Percentiles rank a stretch among this genome's conserved stretches.
These are phyloP conservation scores for Botrylloides violaceus DNA, from an alignment of 23 tunicate species.

Conservation along the genomic window DNA sequence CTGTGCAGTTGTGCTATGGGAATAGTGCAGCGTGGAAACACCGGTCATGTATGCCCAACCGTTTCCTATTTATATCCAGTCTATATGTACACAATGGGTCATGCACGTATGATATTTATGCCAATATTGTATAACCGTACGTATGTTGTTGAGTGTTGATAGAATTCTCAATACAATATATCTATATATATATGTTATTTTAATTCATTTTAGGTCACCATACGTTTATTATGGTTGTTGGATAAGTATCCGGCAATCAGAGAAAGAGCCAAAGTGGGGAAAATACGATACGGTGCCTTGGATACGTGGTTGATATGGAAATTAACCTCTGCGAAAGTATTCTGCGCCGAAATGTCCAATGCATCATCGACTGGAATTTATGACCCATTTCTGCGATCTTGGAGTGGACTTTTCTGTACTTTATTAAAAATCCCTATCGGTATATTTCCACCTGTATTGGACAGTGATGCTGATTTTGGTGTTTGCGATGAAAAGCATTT, in stretches of 20 bases:
- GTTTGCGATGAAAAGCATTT: conserved; percentile 47
- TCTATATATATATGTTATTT: too few species aligned
- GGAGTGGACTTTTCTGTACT: conserved; percentile 62
- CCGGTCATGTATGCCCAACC: too few species aligned
- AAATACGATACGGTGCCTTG: conserved; percentile 66
- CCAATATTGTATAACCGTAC: too few species aligned
- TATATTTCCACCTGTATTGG: conserved; percentile 68
- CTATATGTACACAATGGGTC: too few species aligned
- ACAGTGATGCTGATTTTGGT: conserved; percentile 79
- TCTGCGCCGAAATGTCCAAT: conserved; percentile 72
- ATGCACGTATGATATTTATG: too few species aligned
- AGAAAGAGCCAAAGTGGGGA: conserved; percentile 36
- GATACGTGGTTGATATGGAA: conserved; percentile 98
- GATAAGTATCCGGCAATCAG: conserved; percentile 57
- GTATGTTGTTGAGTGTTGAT: too few species aligned
- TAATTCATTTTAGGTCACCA: conserved; percentile 56
- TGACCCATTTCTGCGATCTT: conserved; percentile 68
- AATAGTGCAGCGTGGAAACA: too few species aligned
- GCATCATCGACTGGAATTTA: conserved; percentile 80
- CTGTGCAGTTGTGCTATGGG: too few species aligned
- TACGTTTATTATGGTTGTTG: conserved; percentile 73
- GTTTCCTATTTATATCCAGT: too few species aligned
- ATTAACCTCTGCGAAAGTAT: conserved; percentile 46
- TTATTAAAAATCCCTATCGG: conserved; percentile 42
- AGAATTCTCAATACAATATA: too few species aligned